These are phyloP conservation scores for Deroplatys truncata DNA, from an alignment of 2,888 invertebrate genomes.

Conservation along the genomic window DNA sequence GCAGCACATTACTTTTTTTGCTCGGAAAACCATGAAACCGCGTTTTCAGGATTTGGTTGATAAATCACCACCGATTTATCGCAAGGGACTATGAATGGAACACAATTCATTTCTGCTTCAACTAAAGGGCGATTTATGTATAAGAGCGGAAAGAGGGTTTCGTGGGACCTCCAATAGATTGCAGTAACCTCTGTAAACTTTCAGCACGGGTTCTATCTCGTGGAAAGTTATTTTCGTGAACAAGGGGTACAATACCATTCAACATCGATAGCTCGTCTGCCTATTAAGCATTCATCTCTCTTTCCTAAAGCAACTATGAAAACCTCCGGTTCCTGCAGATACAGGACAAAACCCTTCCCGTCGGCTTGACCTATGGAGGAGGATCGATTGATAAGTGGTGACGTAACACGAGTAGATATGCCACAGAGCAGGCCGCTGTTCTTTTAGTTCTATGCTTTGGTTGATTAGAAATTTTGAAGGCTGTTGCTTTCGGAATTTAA, in stretches of 20 bases:
- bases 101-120: neutral
- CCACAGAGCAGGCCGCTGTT: too few species aligned
- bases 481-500: too few species aligned
- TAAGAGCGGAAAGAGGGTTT: neutral
- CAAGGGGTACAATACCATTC: neutral
- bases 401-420: neutral
- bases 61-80: neutral
- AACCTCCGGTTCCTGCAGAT: neutral
- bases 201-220: neutral
- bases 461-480: too few species aligned
- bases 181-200: neutral
- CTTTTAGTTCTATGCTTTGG: too few species aligned
- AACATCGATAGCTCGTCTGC: neutral
- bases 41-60: neutral
- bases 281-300: neutral
- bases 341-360: neutral
- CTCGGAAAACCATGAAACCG: neutral
- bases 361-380: neutral
- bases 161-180: neutral
- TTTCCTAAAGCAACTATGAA: neutral
- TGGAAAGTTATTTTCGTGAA: neutral
- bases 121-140: neutral
- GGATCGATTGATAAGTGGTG: neutral
- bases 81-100: neutral
- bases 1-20: too few species aligned